These are phyloP conservation scores for Drosophila putrida DNA, from an alignment of 2,888 invertebrate species.

Conservation along the genomic window DNA sequence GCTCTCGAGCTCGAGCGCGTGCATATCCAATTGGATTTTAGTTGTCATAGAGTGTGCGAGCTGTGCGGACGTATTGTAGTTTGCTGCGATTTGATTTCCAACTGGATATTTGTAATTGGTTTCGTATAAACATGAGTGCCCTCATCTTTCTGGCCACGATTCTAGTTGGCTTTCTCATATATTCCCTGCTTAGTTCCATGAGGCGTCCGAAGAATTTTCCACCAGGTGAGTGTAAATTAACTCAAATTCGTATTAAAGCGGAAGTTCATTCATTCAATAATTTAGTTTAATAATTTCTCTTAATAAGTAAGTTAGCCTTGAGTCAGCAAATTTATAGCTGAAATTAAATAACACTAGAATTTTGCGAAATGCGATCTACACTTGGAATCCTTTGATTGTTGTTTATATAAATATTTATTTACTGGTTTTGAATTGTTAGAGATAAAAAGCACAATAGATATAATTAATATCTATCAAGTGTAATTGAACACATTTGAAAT, in stretches of 20 bases:
- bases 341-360: not conserved
- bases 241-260: not conserved
- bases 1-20: constrained; percentile 8
- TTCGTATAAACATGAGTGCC: constrained; percentile 64
- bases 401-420: constrained; percentile 1
- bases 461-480: not conserved
- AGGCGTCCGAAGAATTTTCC: constrained; percentile 81
- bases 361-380: not conserved
- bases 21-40: constrained; percentile 48
- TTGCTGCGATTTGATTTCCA: not conserved
- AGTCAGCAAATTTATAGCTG: constrained; percentile 12
- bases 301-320: constrained; percentile 9
- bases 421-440: not conserved
- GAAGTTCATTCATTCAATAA: constrained; percentile 25
- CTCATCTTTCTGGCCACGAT: constrained; percentile 67
- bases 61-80: constrained; percentile 41
- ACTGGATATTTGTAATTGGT: not conserved
- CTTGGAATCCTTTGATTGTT: not conserved
- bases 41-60: constrained; percentile 55
- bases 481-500: not conserved
- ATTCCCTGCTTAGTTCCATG: constrained; percentile 68
- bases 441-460: not conserved
- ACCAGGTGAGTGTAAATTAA: constrained; percentile 75
- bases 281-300: constrained; percentile 24
- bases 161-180: constrained; percentile 67